Percentiles rank a stretch among this genome's conserved stretches.
These are phyloP conservation scores for Promerops cafer DNA, from an alignment of 2,113 vertebrate genomes.

Conservation along the genomic window DNA sequence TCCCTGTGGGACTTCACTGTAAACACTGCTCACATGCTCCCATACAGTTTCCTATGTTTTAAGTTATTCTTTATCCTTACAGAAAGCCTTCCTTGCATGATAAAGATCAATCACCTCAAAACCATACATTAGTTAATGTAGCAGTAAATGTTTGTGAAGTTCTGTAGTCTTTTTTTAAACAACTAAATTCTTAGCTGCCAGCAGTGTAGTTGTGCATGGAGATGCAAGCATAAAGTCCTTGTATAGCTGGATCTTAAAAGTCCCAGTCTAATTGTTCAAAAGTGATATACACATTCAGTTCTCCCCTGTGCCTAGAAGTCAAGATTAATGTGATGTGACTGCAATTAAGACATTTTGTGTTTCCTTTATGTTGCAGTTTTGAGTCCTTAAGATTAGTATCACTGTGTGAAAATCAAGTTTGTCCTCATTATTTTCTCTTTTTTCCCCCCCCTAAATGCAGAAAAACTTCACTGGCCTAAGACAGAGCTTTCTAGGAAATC, in stretches of 20 bases:
- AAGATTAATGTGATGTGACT: not conserved
- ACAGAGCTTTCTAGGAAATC: constrained; percentile 85
- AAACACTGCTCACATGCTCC: not conserved
- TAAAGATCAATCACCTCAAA: not conserved
- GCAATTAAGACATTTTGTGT: not conserved
- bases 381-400: not conserved
- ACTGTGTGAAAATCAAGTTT: not conserved
- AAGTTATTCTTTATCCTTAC: not conserved
- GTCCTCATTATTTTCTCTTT: not conserved
- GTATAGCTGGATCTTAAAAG: not conserved
- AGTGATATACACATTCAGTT: not conserved
- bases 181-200: not conserved
- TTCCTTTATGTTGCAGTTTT: not conserved
- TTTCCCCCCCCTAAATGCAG: constrained; percentile 40
- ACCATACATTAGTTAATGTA: not conserved
- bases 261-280: not conserved
- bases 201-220: not conserved
- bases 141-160: not conserved
- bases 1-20: not conserved
- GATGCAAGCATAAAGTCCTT: not conserved
- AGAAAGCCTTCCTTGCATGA: not conserved
- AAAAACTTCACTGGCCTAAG: constrained; percentile 87
- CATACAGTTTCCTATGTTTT: not conserved
- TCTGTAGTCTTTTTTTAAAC: not conserved
- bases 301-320: not conserved